Base-by-base conservation (phyloP, 2,888 invertebrate genomes). In the Meganola albula region DNA sequence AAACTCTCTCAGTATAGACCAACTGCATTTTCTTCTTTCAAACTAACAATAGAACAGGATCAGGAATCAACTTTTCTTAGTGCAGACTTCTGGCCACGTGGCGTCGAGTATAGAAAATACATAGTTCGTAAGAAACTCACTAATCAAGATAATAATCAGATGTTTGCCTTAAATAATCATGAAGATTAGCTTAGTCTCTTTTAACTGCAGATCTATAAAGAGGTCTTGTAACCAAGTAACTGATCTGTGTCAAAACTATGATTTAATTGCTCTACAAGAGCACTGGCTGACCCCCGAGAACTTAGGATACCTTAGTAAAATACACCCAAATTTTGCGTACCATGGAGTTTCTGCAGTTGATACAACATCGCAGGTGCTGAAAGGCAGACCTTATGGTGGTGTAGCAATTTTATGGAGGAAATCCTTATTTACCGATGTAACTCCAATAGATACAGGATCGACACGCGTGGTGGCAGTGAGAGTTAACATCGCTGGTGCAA, bases 271-370 rank as follows among this genome's bases (percentile, higher is more conserved):
- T 1, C 29, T 29, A 2, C 29, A 29, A 7, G 29, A 29, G 14
- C 29, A 29, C 16, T 29, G 29, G 29, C n/a, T 29, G 2, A 1
- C 23, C 4, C 29, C 29, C 1, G 23, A 29, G 8, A 6, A 29
- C 10, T n/a, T 29, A 12, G 29, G 16, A 1, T 29, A 23, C 4
- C 23, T 29, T 1, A 8, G 9, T 10, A 13, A 14, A 23, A 29
- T 29, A 1, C 29, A 29, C 4, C 29, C 29, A 0, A 23, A 29
- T 10, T 29, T 29, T 24, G 6, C 29, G 8, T 10, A 10, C n/a
- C 23, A 29, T 2, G 29, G 29, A 14, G 29, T 29, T 4, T 29
- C 29, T 10, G 29, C 29, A 2, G 23, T 29, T 2, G 29, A 29
- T 8, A 29, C 14, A 11, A 2, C 29, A 1, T 1, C 14, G 8